These are phyloP conservation scores for Drosophila bipectinata DNA, from an alignment of 1,140 invertebrate species.

Conservation along the genomic window DNA sequence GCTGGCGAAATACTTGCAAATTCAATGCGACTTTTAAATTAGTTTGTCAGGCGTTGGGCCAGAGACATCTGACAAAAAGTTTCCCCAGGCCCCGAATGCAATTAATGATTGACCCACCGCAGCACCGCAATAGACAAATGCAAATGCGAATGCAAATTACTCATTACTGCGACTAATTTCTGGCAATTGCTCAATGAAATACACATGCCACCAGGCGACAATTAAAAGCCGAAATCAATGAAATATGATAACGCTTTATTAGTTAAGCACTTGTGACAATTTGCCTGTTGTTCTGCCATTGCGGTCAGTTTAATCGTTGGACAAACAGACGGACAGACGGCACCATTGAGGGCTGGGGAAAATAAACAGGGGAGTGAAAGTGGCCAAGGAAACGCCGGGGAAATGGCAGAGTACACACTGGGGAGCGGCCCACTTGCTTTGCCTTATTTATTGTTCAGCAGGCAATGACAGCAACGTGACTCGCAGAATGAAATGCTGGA, in stretches of 20 bases:
- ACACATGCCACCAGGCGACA: constrained; percentile 23
- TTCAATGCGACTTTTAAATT: constrained; percentile 76
- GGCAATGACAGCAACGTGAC: constrained; percentile 58
- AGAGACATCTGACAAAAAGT: constrained; percentile 42
- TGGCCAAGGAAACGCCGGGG: neutral
- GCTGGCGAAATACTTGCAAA: constrained; percentile 56
- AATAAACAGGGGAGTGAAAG: neutral
- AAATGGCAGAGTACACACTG: constrained; percentile 7
- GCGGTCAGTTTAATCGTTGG: constrained; percentile 44
- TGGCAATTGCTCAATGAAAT: constrained; percentile 17
- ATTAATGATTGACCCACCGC: constrained; percentile 56
- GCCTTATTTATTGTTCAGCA: constrained; percentile 63
- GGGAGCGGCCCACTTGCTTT: constrained; percentile 9
- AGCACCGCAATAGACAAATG: constrained; percentile 22
- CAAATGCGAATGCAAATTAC: constrained; percentile 40
- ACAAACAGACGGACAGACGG: constrained; percentile 8
- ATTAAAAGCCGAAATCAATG: constrained; percentile 57
- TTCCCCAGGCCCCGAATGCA: constrained; percentile 48
- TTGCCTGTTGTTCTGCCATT: neutral
- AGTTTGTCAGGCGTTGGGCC: constrained; percentile 49
- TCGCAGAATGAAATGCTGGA: constrained; percentile 69
- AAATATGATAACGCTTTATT: constrained; percentile 51
- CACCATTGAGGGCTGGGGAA: neutral
- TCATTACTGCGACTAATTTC: constrained; percentile 30
- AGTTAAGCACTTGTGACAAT: constrained; percentile 36